A percentile compares a stretch with the other conserved stretches of the same genome.
Conservation (phyloP, 2,888 invertebrate genomes). For the Unio delphinus region DNA sequence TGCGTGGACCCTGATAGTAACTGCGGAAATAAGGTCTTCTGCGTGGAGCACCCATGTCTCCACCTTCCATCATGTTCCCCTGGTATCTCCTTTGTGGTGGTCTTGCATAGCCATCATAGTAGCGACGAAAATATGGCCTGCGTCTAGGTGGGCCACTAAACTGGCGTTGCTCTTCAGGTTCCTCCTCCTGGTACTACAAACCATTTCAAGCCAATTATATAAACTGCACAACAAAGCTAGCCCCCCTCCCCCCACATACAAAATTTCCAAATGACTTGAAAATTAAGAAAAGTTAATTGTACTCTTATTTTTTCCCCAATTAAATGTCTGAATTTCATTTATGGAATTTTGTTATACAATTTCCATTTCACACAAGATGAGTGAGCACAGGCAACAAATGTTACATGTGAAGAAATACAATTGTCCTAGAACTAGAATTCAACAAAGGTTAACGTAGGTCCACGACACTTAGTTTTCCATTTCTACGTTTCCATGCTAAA, state of each 20-base stretch:
- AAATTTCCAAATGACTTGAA: background rate
- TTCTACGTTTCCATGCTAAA: too few species aligned
- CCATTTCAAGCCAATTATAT: background rate
- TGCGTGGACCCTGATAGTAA: conserved; percentile 45
- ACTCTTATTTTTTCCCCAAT: conserved; percentile 2
- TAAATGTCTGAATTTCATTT: too few species aligned
- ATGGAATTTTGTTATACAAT: too few species aligned
- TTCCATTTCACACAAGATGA: too few species aligned
- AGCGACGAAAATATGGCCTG: conserved; percentile 21
- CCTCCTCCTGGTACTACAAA: conserved; percentile 11
- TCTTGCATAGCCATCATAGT: conserved; percentile 6
- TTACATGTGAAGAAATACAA: too few species aligned
- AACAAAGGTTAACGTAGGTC: too few species aligned
- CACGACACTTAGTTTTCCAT: too few species aligned
- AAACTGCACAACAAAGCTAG: too few species aligned
- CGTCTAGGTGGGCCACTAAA: conserved; percentile 23
- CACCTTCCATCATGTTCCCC: conserved; percentile 23
- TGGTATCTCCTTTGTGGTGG: conserved; percentile 10
- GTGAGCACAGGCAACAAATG: too few species aligned
- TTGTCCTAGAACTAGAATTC: too few species aligned
- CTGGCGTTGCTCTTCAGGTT: conserved; percentile 21
- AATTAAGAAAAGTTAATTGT: background rate
- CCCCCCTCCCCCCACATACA: background rate
- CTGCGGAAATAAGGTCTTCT: conserved; percentile 62
- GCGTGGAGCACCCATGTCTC: conserved; percentile 19